Evolutionary conservation across 2,888 invertebrate species (phyloP), one percentile per base, ranked within the genome.

Genomic region (Leptinotarsa juncta): DNA sequence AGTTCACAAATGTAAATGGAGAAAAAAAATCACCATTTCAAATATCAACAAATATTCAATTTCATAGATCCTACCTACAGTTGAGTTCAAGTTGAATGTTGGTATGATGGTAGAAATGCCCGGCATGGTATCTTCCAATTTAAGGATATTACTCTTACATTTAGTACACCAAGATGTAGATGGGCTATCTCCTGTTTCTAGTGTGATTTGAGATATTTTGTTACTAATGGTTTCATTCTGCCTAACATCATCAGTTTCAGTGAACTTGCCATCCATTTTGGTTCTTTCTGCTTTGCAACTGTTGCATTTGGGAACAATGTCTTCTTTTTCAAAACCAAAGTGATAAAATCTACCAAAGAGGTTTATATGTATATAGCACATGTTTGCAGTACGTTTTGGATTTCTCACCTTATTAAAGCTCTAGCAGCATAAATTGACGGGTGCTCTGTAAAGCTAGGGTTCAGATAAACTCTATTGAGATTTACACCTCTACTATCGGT

Each of bases 401-500:
- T 51, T 51, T 51, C 51, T 77, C 75, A 84, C 92, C 92, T 91
- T 74, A 94, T 93, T 73, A 96, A 88, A 75, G 94, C 91, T 84
- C 95, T 93, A 16, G 96, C 94, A 15, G 96, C 97, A 87, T 93
- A 97, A 71, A 97, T 94, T 5, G 96, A 93, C 0, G 97, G 97
- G 87, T 97, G 96, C 32, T 93, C 90, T 0, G 88, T 86, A 57
- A 93, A 87, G 60, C 93, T 93, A 0, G 97, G 97, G 86, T 93
- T 93, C 76, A 95, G 89, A 88, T 97, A 97, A 65, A 96, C 93
- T 82, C 97, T 90, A 88, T 97, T 97, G 32, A 97, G 89, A 88
- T 97, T 97, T 32, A 96, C 94, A 5, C 97, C 97, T 71, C 94
- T 89, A 0, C 94, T 94, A 87, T 97, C 97, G 3, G 96, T 96